These are phyloP conservation scores for Oxyura jamaicensis DNA, from an alignment of 2,113 vertebrate genomes.

Conservation along the genomic window DNA sequence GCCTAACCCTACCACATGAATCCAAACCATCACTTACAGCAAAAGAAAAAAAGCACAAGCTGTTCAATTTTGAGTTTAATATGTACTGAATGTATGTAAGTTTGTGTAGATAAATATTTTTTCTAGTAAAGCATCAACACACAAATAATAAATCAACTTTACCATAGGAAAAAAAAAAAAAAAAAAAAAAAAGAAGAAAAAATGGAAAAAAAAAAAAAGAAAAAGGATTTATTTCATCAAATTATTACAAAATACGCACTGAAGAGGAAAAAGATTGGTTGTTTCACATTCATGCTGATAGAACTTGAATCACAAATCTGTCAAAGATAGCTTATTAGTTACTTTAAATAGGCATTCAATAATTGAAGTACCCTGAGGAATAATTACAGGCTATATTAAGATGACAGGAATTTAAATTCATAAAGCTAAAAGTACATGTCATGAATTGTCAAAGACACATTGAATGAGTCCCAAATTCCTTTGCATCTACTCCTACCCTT, in stretches of 20 bases:
- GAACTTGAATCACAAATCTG: slow-evolving; percentile 31
- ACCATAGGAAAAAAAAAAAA: not conserved
- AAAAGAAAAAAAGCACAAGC: not conserved
- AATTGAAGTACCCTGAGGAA: slow-evolving; percentile 42
- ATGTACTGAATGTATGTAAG: not conserved
- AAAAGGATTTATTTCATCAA: not conserved
- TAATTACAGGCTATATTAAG: slow-evolving; percentile 62
- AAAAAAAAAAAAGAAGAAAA: not conserved
- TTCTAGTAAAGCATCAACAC: slow-evolving; percentile 25
- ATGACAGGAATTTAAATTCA: slow-evolving; percentile 15
- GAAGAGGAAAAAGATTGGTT: not conserved
- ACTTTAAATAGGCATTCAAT: slow-evolving; percentile 55
- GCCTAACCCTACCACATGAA: not conserved
- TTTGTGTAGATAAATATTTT: not conserved
- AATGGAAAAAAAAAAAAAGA: not conserved
- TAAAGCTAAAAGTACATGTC: not conserved
- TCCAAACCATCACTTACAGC: not conserved
- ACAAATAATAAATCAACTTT: slow-evolving; percentile 23
- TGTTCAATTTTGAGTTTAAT: not conserved
- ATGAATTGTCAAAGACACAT: not conserved
- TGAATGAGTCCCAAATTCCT: slow-evolving; percentile 1
- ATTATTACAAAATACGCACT: not conserved
- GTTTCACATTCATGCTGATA: not conserved
- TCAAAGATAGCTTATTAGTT: slow-evolving; percentile 37
- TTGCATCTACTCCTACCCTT: not conserved